Evolutionary conservation across 1,140 invertebrate species (phyloP).

Genomic region (Drosophila ananassae): DNA sequence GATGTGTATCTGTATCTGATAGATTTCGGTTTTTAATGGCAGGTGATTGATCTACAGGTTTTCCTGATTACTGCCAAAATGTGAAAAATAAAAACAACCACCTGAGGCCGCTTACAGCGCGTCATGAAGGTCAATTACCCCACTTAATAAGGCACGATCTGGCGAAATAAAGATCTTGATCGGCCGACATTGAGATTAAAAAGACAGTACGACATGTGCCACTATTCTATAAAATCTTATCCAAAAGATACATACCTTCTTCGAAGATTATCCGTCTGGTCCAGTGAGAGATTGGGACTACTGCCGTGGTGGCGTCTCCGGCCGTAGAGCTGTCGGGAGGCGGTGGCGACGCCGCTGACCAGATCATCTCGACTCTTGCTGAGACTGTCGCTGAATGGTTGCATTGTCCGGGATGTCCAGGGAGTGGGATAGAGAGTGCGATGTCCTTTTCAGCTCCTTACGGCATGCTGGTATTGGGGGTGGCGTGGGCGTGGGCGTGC

Average conservation of each 20-base stretch:
- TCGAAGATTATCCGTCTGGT: slow-evolving; percentile 79
- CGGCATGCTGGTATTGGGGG: slow-evolving; percentile 55
- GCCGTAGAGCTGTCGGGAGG: slow-evolving; percentile 60
- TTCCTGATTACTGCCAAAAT: background rate
- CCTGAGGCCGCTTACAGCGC: slow-evolving; percentile 10
- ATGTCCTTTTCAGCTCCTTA: slow-evolving; percentile 37
- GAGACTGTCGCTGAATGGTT: slow-evolving; percentile 76
- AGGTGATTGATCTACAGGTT: slow-evolving; percentile 12
- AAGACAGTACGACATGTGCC: background rate
- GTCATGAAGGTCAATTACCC: slow-evolving; percentile 20
- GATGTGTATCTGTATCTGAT: background rate
- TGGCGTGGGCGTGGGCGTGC: background rate
- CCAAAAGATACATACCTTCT: slow-evolving; percentile 58
- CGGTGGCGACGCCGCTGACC: slow-evolving; percentile 55
- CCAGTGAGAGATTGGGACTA: slow-evolving; percentile 75
- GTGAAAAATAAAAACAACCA: background rate
- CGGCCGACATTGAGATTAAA: background rate
- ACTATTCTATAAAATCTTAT: background rate
- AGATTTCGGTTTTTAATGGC: slow-evolving; percentile 12
- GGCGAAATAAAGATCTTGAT: background rate
- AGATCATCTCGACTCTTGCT: slow-evolving; percentile 83
- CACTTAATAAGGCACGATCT: slow-evolving; percentile 15
- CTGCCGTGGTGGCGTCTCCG: slow-evolving; percentile 74
- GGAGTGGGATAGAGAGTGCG: slow-evolving; percentile 16
- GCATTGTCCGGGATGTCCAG: slow-evolving; percentile 69